phyloP scores from a whole-genome alignment of 2,888 invertebrate genomes.

The Torymus texanus region DNA sequence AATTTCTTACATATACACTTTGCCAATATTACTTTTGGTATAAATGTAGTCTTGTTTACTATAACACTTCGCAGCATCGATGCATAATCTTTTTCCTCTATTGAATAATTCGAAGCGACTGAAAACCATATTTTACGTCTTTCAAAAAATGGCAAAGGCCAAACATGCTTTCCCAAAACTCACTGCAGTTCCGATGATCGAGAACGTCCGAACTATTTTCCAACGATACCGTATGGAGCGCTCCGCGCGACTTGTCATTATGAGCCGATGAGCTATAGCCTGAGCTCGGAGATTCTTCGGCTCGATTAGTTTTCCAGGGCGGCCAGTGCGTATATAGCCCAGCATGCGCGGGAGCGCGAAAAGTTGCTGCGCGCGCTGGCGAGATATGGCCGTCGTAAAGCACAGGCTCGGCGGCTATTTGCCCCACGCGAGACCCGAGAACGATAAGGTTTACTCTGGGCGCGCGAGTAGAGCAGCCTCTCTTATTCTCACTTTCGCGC shows the following conservation, averaged over 20 bases:
- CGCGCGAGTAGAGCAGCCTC: too few species aligned
- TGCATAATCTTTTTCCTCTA: too few species aligned
- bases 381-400: conserved; percentile 50
- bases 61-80: too few species aligned
- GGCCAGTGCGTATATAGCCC: conserved; percentile 1
- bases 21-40: too few species aligned
- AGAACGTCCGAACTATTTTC: conserved; percentile 20
- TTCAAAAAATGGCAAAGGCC: too few species aligned
- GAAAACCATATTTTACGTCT: too few species aligned
- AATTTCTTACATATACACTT: too few species aligned
- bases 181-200: conserved; percentile 9
- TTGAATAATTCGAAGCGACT: too few species aligned
- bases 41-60: too few species aligned
- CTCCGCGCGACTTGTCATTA: conserved; percentile 43
- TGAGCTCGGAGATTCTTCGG: conserved; percentile 39
- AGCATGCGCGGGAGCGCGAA: neutral
- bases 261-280: conserved; percentile 45
- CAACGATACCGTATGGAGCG: neutral
- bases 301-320: conserved; percentile 50
- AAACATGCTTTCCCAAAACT: too few species aligned
- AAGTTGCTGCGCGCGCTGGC: neutral
- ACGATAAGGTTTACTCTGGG: conserved; percentile 36
- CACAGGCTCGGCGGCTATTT: conserved; percentile 22
- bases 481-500: conserved; percentile 39
- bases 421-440: conserved; percentile 9